These are phyloP conservation scores for Megathymus violae DNA, from an alignment of 1,140 invertebrate species.

Conservation along the genomic window DNA sequence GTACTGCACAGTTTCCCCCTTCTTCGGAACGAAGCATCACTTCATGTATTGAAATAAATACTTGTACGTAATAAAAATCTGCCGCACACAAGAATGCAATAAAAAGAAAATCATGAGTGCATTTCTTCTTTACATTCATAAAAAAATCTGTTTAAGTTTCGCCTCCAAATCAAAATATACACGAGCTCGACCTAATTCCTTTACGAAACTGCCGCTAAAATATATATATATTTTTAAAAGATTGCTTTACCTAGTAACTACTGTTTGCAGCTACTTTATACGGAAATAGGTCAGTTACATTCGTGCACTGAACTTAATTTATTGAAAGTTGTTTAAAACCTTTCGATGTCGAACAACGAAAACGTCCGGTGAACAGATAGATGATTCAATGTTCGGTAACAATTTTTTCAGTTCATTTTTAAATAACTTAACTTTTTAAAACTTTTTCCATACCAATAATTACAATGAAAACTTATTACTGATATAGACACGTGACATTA, in stretches of 20 bases:
- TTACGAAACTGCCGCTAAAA: slow-evolving; percentile 15
- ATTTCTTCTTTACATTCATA: slow-evolving; percentile 5
- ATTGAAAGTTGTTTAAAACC: slow-evolving; percentile 31
- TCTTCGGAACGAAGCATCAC: slow-evolving; percentile 1
- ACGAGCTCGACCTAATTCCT: slow-evolving; percentile 12
- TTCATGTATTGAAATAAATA: slow-evolving; percentile 8
- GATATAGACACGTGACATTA: too few relatives aligned
- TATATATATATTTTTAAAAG: slow-evolving; percentile 16
- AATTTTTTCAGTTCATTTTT: too few relatives aligned
- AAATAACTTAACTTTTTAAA: too few relatives aligned
- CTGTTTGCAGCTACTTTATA: slow-evolving; percentile 10
- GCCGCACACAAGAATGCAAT: not conserved
- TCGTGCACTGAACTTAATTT: slow-evolving; percentile 27
- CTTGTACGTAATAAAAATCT: not conserved
- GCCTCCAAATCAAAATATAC: slow-evolving; percentile 17
- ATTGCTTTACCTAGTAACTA: slow-evolving; percentile 7
- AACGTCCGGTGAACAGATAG: not conserved
- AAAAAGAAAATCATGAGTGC: slow-evolving; percentile 9
- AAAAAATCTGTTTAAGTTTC: slow-evolving; percentile 13
- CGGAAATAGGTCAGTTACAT: slow-evolving; percentile 30
- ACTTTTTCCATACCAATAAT: too few relatives aligned
- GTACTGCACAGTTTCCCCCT: not conserved
- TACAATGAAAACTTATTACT: too few relatives aligned
- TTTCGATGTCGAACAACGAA: slow-evolving; percentile 12
- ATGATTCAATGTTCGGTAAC: not conserved